A percentile compares a stretch with the other conserved stretches of the same genome.
Evolutionary conservation across 2,797 vertebrate genomes (phyloP).

Genomic region (Lagorchestes hirsutus): DNA sequence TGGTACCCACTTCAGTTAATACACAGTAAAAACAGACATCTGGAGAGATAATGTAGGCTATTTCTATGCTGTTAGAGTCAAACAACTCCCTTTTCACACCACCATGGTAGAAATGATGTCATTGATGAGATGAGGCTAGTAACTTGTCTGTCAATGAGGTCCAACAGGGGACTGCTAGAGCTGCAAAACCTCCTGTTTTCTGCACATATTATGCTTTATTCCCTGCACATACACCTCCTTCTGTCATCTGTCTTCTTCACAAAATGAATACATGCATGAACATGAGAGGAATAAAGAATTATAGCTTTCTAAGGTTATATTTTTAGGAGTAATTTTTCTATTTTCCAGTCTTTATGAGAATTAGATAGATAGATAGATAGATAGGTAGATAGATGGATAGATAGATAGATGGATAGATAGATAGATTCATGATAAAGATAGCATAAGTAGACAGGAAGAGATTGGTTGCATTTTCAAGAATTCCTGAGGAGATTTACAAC

Average conservation of each 20-base stretch:
- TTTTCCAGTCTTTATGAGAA: not conserved
- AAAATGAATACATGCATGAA: not conserved
- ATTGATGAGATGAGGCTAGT: not conserved
- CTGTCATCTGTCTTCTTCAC: not conserved
- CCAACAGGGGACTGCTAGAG: not conserved
- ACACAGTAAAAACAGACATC: slow-evolving; percentile 4
- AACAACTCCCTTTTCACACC: slow-evolving; percentile 16
- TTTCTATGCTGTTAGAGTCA: slow-evolving; percentile 21
- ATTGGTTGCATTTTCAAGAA: not conserved
- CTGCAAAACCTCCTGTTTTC: not conserved
- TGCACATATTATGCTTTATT: slow-evolving; percentile 41
- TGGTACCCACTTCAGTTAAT: slow-evolving; percentile 20
- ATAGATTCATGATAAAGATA: not conserved
- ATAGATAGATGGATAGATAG: not conserved
- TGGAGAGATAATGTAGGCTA: not conserved
- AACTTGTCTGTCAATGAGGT: slow-evolving; percentile 13
- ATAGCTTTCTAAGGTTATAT: not conserved
- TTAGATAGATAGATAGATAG: too few relatives aligned
- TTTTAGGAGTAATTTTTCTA: not conserved
- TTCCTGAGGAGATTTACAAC: not conserved
- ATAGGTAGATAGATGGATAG: not conserved
- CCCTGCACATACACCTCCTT: not conserved
- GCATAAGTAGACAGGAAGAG: not conserved
- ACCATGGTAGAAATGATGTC: slow-evolving; percentile 17
- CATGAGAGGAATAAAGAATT: not conserved